Base-by-base conservation (phyloP, 2,888 invertebrate species). In the Hypercompe scribonia region DNA sequence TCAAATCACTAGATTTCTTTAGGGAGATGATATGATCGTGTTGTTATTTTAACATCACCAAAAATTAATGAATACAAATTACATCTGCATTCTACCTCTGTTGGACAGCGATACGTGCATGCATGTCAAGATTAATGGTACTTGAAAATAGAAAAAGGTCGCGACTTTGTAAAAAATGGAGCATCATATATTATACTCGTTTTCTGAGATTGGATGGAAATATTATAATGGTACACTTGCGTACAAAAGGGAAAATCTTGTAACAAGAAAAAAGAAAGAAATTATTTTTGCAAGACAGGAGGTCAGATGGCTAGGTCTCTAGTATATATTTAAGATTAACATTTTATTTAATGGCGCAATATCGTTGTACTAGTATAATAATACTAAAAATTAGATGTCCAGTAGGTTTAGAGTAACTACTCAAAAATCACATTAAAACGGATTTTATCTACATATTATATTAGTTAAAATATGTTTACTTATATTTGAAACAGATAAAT, bases 141-240 rank as follows among this genome's bases (percentile, higher is more conserved):
- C 7, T 54, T 72, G 74, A 73, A 78, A 71, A 65, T 68, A 65
- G 63, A 64, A 71, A 71, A 70, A 69, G 67, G 66, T 65, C 66
- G 13, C 34, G 42, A 69, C 39, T 70, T 69, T 11, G 50, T 73
- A 74, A 81, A 82, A 79, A 83, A 83, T 82, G 65, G 34, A 28
- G 61, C 34, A 72, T 72, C 66, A 76, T 78, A 54, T 73, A 63
- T 80, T 28, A 58, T 28, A 28, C 68, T 54, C 18, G 34, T 68
- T 73, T 70, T 68, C 68, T 73, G 34, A 71, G 46, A 65, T 67
- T 64, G 36, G 13, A 67, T 33, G 42, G 36, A 65, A 65, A 28
- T 46, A 65, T 39, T n/a, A 64, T 65, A 65, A 70, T 64, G 70
- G 70, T 70, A 33, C 31, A 70, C 64, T 61, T 70, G 34, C 34